Percentiles rank a stretch among this genome's conserved stretches.
Conservation (phyloP, 1,140 invertebrate species). For the Panonychus citri region DNA sequence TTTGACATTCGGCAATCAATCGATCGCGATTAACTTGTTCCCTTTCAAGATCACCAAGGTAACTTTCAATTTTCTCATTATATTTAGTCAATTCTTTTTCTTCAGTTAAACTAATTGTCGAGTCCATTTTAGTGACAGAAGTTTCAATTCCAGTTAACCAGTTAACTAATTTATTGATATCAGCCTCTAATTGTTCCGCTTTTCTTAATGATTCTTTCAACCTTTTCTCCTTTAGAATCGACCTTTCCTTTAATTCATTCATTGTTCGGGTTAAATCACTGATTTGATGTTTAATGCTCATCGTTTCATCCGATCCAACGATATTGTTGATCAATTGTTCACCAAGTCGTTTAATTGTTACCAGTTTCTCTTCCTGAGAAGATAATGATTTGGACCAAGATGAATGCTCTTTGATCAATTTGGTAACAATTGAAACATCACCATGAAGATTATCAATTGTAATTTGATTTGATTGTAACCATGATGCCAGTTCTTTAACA, state of each 20-base stretch:
- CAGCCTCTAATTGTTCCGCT: conserved; percentile 76
- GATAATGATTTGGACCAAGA: conserved; percentile 72
- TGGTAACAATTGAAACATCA: conserved; percentile 80
- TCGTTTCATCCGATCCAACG: conserved; percentile 16
- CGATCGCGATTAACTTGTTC: conserved; percentile 66
- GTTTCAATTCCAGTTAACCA: conserved; percentile 83
- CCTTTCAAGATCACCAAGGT: conserved; percentile 58
- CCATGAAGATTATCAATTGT: conserved; percentile 65
- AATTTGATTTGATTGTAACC: conserved; percentile 55
- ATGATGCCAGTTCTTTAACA: conserved; percentile 70
- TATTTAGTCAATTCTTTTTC: conserved; percentile 67
- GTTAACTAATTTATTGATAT: conserved; percentile 72
- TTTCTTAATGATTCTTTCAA: conserved; percentile 54
- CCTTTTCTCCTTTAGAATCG: conserved; percentile 33
- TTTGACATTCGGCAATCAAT: conserved; percentile 53
- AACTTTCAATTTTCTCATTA: conserved; percentile 56
- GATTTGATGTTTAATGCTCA: too few relatives aligned
- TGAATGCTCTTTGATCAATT: conserved; percentile 72
- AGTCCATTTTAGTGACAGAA: background rate
- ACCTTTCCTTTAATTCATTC: too few relatives aligned
- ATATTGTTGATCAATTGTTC: conserved; percentile 56
- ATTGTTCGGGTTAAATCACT: too few relatives aligned
- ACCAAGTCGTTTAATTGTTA: conserved; percentile 69
- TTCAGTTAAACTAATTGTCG: conserved; percentile 67
- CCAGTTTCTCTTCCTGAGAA: conserved; percentile 45